Conservation (phyloP, 1,140 invertebrate species). For the Bombyx mandarina region DNA sequence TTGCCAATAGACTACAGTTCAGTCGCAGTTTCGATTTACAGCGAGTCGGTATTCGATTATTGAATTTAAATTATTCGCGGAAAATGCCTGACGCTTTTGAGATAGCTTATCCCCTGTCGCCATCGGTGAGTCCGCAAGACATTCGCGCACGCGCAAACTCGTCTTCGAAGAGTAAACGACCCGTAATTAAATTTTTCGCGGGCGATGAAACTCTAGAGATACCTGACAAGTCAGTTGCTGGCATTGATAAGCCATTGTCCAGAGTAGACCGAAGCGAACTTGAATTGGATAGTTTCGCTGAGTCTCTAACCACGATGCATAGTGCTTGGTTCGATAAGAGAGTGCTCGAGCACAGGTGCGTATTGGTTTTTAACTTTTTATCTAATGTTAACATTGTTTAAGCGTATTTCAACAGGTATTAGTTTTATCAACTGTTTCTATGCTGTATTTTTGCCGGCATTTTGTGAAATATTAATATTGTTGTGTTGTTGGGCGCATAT, state of each 20-base stretch:
- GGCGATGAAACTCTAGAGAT: slow-evolving; percentile 53
- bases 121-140: slow-evolving; percentile 59
- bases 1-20: slow-evolving; percentile 12
- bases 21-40: slow-evolving; percentile 11
- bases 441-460: too few species aligned
- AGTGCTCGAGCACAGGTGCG: slow-evolving; percentile 74
- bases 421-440: too few species aligned
- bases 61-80: slow-evolving; percentile 3
- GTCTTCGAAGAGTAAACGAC: slow-evolving; percentile 48
- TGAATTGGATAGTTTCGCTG: slow-evolving; percentile 74
- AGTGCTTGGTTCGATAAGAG: slow-evolving; percentile 72
- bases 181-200: slow-evolving; percentile 41
- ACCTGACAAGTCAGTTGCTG: slow-evolving; percentile 53
- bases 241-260: slow-evolving; percentile 47
- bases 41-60: slow-evolving; percentile 6
- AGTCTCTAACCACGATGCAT: slow-evolving; percentile 61
- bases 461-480: too few species aligned
- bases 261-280: slow-evolving; percentile 68
- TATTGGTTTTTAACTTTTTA: slow-evolving; percentile 8
- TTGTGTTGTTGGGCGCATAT: too few species aligned
- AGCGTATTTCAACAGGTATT: too few species aligned
- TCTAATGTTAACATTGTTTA: too few species aligned
- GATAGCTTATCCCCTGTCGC: slow-evolving; percentile 64
- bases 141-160: slow-evolving; percentile 71
- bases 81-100: slow-evolving; percentile 66